Conservation (phyloP, 2,797 vertebrate species). For the Falco cherrug region DNA sequence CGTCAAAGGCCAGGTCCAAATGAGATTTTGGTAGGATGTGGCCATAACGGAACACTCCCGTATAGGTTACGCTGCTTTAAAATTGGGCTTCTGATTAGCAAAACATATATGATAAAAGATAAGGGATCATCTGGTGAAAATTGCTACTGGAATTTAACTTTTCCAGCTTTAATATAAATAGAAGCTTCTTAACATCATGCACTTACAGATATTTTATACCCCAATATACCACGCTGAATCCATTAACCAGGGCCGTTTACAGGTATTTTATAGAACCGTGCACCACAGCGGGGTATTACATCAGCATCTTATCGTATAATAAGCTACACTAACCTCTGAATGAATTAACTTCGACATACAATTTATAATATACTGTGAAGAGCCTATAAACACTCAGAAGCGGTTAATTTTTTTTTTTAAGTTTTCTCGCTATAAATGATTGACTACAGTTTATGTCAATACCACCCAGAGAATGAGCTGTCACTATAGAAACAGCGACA, state of each 20-base stretch:
- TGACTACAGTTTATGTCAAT: not conserved
- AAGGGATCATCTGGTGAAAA: not conserved
- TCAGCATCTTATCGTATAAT: not conserved
- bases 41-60: not conserved
- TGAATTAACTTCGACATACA: not conserved
- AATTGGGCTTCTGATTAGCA: not conserved
- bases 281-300: not conserved
- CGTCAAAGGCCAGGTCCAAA: not conserved
- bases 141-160: not conserved
- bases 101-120: not conserved
- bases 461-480: conserved; percentile 2
- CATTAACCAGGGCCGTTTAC: not conserved
- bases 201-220: not conserved
- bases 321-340: not conserved
- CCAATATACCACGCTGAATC: not conserved
- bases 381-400: not conserved
- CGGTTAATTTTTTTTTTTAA: not conserved
- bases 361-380: not conserved
- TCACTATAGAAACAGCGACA: conserved; percentile 59
- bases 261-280: not conserved
- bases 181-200: not conserved
- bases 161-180: not conserved
- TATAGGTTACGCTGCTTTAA: not conserved
- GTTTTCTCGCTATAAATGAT: not conserved
- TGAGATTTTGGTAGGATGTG: not conserved